Base-by-base conservation (phyloP, 2,113 vertebrate species). In the Chaenogobius annularis region DNA sequence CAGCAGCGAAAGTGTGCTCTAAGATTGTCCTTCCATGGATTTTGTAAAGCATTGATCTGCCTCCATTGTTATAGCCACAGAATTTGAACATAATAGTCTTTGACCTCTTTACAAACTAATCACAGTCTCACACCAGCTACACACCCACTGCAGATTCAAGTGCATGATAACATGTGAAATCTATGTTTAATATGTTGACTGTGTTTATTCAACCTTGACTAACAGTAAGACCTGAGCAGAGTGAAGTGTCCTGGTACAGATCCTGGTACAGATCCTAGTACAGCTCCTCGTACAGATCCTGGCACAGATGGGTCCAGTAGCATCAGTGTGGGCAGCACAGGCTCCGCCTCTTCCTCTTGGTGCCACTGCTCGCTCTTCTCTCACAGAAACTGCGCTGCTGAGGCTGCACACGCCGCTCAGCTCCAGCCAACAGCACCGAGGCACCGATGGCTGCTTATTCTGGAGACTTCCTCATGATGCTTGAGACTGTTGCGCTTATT, bases 361-460 rank as follows among this genome's bases (percentile, higher is more conserved):
- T 62, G 80, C 78, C 85, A 84, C 83, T 44, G 46, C 82, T 82
- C 74, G 5, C 74, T 46, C 76, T 50, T 83, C 59, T 83, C 83
- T 87, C 80, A 81, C 72, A 0, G 65, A 70, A 58, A 66, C 81
- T 77, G 79, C 52, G 65, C 74, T 69, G 66, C 62, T 69, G 52
- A 66, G 15, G 62, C 79, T 62, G 54, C 54, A 52, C 48, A 19
- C 62, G 77, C 78, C 46, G 68, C 72, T 72, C 52, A 47, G 15
- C 79, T 19, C 69, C 72, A 59, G 56, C 56, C 23, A 11, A 22
- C 11, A 23, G 10, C 20, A 13, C 54, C 72, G 80, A 83, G 54
- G 75, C 59, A 43, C 78, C 3, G 80, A 83, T 82, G 78, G 66
- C 73, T 83, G 71, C 43, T 65, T n/a, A 82, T 70, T 67, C 80